Percentiles rank a stretch among this genome's conserved stretches.
Conservation (phyloP, 1,140 invertebrate species). For the Kradibia gibbosae region DNA sequence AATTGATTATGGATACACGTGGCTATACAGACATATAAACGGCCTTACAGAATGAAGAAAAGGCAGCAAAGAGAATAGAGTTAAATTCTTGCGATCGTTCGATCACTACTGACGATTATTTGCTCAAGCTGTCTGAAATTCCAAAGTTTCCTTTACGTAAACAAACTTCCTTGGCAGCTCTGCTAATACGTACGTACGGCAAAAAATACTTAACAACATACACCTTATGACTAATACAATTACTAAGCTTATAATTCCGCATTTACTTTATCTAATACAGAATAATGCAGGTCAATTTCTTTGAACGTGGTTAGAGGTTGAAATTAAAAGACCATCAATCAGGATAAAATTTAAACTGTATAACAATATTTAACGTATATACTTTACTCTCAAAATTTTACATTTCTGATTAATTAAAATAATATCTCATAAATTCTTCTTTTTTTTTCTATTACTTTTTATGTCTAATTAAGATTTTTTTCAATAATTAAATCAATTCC, state of each 20-base stretch:
- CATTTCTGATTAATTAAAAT: too few relatives aligned
- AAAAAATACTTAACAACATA: not conserved
- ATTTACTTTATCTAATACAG: not conserved
- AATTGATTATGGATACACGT: not conserved
- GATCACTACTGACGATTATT: not conserved
- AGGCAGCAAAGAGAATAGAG: not conserved
- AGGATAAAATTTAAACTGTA: too few relatives aligned
- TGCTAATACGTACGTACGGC: not conserved
- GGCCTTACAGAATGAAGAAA: not conserved
- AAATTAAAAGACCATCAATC: too few relatives aligned
- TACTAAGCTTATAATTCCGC: not conserved
- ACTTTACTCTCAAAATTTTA: too few relatives aligned
- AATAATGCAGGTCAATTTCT: not conserved
- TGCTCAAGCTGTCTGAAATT: conserved; percentile 1
- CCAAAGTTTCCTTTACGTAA: conserved; percentile 28
- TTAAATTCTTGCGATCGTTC: not conserved
- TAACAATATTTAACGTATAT: too few relatives aligned
- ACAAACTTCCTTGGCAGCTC: conserved; percentile 7
- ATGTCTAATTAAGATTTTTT: too few relatives aligned
- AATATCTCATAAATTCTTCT: too few relatives aligned
- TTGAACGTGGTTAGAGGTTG: too few relatives aligned
- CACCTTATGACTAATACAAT: not conserved
- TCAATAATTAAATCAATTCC: too few relatives aligned
- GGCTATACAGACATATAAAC: not conserved
- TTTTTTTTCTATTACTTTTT: too few relatives aligned